Percentiles rank a stretch among this genome's conserved stretches.
Conservation (phyloP, 2,888 invertebrate genomes). For the Cepaea hortensis region DNA sequence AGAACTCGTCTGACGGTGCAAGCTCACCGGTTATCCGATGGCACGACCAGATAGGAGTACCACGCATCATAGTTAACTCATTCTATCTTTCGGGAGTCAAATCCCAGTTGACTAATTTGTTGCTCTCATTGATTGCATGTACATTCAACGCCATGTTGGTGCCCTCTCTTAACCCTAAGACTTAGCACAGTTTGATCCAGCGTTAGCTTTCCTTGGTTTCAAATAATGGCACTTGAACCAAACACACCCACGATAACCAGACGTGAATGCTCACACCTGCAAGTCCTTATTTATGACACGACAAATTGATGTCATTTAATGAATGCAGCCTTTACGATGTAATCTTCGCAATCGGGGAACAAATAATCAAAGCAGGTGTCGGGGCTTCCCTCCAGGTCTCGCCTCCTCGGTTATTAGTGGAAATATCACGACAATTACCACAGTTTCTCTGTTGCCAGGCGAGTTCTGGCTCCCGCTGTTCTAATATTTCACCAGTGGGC, state of each 20-base stretch:
- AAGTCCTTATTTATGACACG: conserved; percentile 4
- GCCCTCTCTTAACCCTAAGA: neutral
- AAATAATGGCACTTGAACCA: neutral
- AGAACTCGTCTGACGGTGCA: no score
- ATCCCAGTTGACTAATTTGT: no score
- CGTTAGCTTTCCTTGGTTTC: neutral
- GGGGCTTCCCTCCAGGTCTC: conserved; percentile 26
- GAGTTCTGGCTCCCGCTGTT: conserved; percentile 30
- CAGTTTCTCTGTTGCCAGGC: conserved; percentile 5
- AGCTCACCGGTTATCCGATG: no score
- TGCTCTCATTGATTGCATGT: no score
- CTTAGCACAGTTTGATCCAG: neutral
- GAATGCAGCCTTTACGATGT: neutral
- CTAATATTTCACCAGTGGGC: conserved; percentile 16
- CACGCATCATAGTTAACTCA: no score
- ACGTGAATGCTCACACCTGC: conserved; percentile 4
- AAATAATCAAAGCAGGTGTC: conserved; percentile 30
- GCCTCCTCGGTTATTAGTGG: conserved; percentile 31
- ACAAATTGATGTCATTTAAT: conserved; percentile 33
- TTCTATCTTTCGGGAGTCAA: no score
- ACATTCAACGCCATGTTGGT: no score
- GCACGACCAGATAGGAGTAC: no score
- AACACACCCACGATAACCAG: neutral
- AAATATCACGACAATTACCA: conserved; percentile 40
- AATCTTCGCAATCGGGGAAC: conserved; percentile 26